Percentiles rank a stretch among this genome's conserved stretches.
Evolutionary conservation across 2,113 vertebrate genomes (phyloP).

Genomic region (Spermophilus dauricus): DNA sequence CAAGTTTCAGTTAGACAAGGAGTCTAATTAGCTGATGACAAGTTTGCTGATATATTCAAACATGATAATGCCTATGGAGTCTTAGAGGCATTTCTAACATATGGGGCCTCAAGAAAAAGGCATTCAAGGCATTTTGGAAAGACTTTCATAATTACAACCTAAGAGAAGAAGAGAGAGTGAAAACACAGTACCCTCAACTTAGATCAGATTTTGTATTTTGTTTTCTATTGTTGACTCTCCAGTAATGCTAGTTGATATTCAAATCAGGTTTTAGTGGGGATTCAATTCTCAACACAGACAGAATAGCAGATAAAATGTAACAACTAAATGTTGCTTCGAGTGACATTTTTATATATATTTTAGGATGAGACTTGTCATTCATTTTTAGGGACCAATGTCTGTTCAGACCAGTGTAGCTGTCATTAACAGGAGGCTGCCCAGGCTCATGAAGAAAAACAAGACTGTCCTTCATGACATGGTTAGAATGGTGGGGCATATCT

Average conservation of each 20-base stretch:
- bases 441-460: background rate
- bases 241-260: constrained; percentile 44
- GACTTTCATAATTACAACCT: background rate
- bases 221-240: background rate
- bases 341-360: background rate
- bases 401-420: background rate
- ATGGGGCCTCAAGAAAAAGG: background rate
- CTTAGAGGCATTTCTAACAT: background rate
- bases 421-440: background rate
- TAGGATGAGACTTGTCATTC: background rate
- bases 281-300: background rate
- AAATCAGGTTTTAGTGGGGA: background rate
- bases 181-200: background rate
- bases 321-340: background rate
- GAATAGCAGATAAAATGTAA: constrained; percentile 15
- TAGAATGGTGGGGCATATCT: background rate
- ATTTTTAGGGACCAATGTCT: background rate
- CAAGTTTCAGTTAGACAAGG: background rate
- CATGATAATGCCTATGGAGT: background rate
- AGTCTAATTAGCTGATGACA: background rate
- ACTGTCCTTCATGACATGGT: background rate
- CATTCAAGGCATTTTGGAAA: background rate
- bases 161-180: background rate
- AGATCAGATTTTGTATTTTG: background rate
- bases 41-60: constrained; percentile 10